phyloP scores from a whole-genome alignment of 2,113 vertebrate genomes.

The Enhydra lutris region DNA sequence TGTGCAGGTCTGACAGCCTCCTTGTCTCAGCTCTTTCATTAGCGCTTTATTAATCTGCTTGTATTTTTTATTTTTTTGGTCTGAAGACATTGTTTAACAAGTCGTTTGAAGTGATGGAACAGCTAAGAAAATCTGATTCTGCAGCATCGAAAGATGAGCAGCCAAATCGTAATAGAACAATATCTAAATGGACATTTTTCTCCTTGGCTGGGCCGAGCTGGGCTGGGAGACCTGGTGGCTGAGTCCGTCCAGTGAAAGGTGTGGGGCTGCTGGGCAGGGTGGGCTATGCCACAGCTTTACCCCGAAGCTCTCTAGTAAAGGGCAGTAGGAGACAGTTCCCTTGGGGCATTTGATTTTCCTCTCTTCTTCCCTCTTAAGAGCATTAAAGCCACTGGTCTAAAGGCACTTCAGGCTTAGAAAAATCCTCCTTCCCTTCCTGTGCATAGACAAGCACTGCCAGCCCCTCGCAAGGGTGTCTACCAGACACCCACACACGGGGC shows the following conservation, averaged over 20 bases:
- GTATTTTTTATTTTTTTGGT: background rate
- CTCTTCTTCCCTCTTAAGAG: background rate
- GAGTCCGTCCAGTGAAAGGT: fast-evolving
- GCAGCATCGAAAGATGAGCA: background rate
- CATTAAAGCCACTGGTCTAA: background rate
- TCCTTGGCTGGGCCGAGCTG: background rate
- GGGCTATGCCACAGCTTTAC: too few species aligned
- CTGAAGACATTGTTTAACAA: background rate
- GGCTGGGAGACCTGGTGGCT: background rate
- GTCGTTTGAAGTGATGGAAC: background rate
- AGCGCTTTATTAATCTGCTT: constrained; percentile 13
- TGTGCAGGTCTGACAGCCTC: background rate
- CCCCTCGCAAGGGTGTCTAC: background rate
- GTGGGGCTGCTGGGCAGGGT: fast-evolving
- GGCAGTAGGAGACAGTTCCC: fast-evolving
- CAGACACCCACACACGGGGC: background rate
- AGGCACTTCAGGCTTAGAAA: background rate
- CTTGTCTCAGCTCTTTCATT: background rate
- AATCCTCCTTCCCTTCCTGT: background rate
- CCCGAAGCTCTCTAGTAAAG: background rate
- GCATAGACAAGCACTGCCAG: background rate
- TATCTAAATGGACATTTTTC: background rate
- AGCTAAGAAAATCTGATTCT: background rate
- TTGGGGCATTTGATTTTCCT: background rate
- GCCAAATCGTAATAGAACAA: background rate